These are phyloP conservation scores for Stenichneumon culpator DNA, from an alignment of 2,888 invertebrate species.

Conservation along the genomic window DNA sequence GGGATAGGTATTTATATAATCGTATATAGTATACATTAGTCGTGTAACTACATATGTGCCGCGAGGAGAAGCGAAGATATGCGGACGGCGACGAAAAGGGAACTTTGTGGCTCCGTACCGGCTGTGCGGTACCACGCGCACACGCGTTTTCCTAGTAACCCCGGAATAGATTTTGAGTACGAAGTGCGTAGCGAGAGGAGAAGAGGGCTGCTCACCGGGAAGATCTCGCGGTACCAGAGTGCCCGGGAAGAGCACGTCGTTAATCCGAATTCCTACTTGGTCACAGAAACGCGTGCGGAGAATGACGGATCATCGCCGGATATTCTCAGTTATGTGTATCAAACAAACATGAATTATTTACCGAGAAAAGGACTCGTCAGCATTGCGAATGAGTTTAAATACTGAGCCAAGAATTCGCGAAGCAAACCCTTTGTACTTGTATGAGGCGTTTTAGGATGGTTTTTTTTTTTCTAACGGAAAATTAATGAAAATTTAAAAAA, in stretches of 20 bases:
- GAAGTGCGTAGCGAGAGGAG: slow-evolving; percentile 23
- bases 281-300: slow-evolving; percentile 20
- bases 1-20: slow-evolving; percentile 50
- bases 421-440: not conserved
- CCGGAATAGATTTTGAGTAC: slow-evolving; percentile 77
- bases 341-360: slow-evolving; percentile 30
- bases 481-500: not conserved
- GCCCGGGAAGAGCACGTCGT: slow-evolving; percentile 63
- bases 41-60: slow-evolving; percentile 61
- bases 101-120: slow-evolving; percentile 29
- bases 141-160: slow-evolving; percentile 78
- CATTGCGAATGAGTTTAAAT: not conserved
- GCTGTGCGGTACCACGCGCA: slow-evolving; percentile 45
- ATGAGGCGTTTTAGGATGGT: too few species aligned
- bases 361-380: not conserved
- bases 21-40: slow-evolving; percentile 13
- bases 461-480: not conserved
- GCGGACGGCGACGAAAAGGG: slow-evolving; percentile 53
- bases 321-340: slow-evolving; percentile 49
- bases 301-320: slow-evolving; percentile 52
- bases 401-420: not conserved
- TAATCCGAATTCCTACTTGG: slow-evolving; percentile 66
- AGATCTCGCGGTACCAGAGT: slow-evolving; percentile 24
- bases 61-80: slow-evolving; percentile 51
- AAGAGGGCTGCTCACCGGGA: not conserved